Conservation (phyloP, 2,113 vertebrate genomes). For the Sylvia atricapilla region DNA sequence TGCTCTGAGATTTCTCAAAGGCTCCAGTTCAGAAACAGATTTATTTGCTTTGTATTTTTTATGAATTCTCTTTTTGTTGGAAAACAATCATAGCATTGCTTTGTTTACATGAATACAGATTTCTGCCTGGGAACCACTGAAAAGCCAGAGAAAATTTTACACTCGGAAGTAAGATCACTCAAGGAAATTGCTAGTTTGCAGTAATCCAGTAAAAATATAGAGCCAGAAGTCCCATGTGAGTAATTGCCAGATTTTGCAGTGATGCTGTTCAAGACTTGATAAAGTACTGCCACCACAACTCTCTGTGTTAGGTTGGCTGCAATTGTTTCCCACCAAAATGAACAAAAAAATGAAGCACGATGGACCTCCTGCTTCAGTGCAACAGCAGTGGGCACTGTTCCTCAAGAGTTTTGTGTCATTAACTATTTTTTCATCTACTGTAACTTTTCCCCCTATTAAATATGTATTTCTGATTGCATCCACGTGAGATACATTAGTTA, state of each 20-base stretch:
- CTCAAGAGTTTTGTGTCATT: background rate
- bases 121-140: background rate
- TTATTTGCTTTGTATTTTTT: background rate
- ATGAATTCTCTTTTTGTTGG: background rate
- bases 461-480: background rate
- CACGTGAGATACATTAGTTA: background rate
- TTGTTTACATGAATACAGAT: background rate
- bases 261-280: background rate
- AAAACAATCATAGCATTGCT: background rate
- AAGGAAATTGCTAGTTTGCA: background rate
- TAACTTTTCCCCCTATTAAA: background rate
- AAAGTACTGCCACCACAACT: background rate
- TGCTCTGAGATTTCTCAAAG: background rate
- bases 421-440: background rate
- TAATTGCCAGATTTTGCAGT: background rate
- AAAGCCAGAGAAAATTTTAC: background rate
- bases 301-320: background rate
- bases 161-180: background rate
- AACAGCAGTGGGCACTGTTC: background rate
- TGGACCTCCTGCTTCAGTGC: background rate
- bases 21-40: background rate
- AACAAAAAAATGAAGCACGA: background rate
- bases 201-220: background rate
- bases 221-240: background rate
- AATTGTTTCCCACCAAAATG: background rate